phyloP scores from a whole-genome alignment of 1,140 invertebrate species.

The Eupristina koningsbergeri region DNA sequence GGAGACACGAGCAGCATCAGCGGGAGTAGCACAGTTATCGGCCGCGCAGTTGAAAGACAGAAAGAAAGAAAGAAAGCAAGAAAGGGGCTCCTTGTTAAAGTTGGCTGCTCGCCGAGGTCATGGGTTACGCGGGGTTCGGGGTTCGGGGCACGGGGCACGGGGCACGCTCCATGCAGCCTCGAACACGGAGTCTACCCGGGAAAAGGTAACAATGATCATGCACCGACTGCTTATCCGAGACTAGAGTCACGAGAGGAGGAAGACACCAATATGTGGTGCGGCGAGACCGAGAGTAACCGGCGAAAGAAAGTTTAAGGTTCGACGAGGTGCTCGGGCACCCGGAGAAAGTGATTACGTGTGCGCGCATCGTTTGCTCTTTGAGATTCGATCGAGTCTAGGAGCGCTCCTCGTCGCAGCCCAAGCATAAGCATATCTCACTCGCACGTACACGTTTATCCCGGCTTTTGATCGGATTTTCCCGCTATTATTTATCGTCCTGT shows the following conservation, averaged over 20 bases:
- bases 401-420: too few relatives aligned
- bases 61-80: conserved; percentile 22
- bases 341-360: conserved; percentile 50
- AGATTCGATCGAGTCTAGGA: conserved; percentile 21
- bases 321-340: background rate
- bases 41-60: too few relatives aligned
- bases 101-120: conserved; percentile 58
- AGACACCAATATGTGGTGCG: background rate
- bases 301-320: conserved; percentile 39
- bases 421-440: conserved; percentile 22
- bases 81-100: conserved; percentile 59
- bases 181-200: too few relatives aligned
- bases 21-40: too few relatives aligned
- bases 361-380: conserved; percentile 14
- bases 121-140: conserved; percentile 58
- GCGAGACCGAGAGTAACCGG: background rate
- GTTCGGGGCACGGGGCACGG: too few relatives aligned
- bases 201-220: conserved; percentile 6
- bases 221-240: conserved; percentile 8
- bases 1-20: background rate
- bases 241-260: conserved; percentile 21
- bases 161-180: too few relatives aligned
- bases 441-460: conserved; percentile 6
- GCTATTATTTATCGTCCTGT: conserved; percentile 31
- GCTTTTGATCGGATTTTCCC: conserved; percentile 25